Percentiles rank a stretch among this genome's conserved stretches.
Evolutionary conservation across 2,888 invertebrate species (phyloP).

Genomic region (Sarcophaga subvicina): DNA sequence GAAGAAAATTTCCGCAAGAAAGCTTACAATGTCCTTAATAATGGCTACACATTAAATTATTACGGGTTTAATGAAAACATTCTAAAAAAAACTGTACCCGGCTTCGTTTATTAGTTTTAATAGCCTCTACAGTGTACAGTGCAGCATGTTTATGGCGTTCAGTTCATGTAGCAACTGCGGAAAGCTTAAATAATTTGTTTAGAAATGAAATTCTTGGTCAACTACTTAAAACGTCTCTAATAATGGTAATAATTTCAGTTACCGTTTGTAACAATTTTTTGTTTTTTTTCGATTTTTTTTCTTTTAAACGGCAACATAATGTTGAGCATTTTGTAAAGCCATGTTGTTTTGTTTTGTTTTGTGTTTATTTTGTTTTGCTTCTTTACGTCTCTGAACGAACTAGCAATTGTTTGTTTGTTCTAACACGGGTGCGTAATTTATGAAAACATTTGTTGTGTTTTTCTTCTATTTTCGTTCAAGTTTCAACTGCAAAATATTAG

Average conservation of each 20-base stretch:
- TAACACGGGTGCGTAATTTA: conserved; percentile 64
- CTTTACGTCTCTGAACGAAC: too few species aligned
- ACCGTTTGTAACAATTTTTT: conserved; percentile 33
- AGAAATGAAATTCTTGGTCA: conserved; percentile 44
- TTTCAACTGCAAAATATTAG: neutral
- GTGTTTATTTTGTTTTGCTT: neutral
- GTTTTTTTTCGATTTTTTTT: neutral
- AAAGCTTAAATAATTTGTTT: conserved; percentile 28
- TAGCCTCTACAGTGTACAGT: neutral
- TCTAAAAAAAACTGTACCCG: neutral
- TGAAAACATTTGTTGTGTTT: conserved; percentile 37
- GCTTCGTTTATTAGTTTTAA: neutral
- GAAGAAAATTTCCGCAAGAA: too few species aligned
- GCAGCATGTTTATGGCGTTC: neutral
- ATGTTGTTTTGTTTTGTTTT: neutral
- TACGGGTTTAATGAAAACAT: neutral
- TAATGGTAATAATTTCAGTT: conserved; percentile 61
- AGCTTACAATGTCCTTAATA: neutral
- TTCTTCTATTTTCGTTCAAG: neutral
- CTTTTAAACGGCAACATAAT: neutral
- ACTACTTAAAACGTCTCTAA: conserved; percentile 42
- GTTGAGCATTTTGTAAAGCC: neutral
- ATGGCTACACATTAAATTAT: neutral
- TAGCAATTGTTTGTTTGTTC: conserved; percentile 27
- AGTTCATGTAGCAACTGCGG: neutral